These are phyloP conservation scores for Linepithema humile DNA, from an alignment of 1,140 invertebrate species.

Conservation along the genomic window DNA sequence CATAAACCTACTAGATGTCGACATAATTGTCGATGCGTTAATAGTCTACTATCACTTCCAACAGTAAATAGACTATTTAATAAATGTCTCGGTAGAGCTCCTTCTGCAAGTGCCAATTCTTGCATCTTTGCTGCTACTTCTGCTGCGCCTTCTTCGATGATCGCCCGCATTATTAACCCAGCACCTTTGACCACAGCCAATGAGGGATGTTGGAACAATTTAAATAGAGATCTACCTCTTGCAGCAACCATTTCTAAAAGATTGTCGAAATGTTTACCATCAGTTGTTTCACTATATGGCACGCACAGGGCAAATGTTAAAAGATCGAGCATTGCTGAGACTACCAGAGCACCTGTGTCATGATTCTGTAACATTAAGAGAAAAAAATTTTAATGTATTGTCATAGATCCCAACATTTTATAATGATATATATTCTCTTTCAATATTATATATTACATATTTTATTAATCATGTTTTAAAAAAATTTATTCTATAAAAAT, in stretches of 20 bases:
- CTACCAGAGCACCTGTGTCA: slow-evolving; percentile 91
- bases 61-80: slow-evolving; percentile 95
- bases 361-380: slow-evolving; percentile 86
- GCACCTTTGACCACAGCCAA: slow-evolving; percentile 99
- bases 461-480: too few species aligned
- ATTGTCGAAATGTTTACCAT: slow-evolving; percentile 98
- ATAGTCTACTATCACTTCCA: slow-evolving; percentile 90
- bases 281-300: slow-evolving; percentile 99
- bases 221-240: slow-evolving; percentile 95
- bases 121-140: slow-evolving; percentile 98
- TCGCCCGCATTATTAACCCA: slow-evolving; percentile 97
- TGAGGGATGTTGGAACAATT: slow-evolving; percentile 98
- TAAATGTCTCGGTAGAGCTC: slow-evolving; percentile 97
- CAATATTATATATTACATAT: too few species aligned
- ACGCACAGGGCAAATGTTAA: slow-evolving; percentile 99
- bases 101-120: slow-evolving; percentile 97
- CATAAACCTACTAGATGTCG: slow-evolving; percentile 98
- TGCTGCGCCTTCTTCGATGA: slow-evolving; percentile 98
- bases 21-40: slow-evolving; percentile 96
- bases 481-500: too few species aligned
- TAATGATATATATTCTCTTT: background rate
- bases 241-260: slow-evolving; percentile 97
- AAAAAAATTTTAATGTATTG: background rate
- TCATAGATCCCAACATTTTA: background rate
- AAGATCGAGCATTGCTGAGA: slow-evolving; percentile 99